Conservation (phyloP, 2,797 vertebrate species). For the Trachops cirrhosus region DNA sequence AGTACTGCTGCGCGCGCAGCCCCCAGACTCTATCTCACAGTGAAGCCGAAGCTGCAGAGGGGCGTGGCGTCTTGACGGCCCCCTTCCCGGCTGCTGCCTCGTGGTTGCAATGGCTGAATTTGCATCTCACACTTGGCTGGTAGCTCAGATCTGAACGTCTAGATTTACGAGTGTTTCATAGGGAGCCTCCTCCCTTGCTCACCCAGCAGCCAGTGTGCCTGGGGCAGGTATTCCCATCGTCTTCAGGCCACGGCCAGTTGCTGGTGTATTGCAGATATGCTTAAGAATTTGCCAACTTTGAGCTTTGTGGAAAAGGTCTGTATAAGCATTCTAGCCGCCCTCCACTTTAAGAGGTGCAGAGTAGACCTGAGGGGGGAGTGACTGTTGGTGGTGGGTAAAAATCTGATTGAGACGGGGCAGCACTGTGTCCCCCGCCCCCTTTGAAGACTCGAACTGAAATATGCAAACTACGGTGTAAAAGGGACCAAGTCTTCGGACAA, state of each 20-base stretch:
- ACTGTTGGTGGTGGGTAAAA: neutral
- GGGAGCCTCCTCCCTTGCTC: no score
- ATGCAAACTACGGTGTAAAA: neutral
- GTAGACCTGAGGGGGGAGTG: neutral
- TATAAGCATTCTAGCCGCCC: neutral
- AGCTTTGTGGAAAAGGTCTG: neutral
- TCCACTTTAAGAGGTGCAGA: neutral
- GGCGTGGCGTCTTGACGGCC: neutral
- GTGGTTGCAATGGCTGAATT: neutral
- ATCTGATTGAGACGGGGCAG: neutral
- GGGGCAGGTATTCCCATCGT: neutral
- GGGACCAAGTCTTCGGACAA: neutral
- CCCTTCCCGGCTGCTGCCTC: neutral
- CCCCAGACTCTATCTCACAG: neutral
- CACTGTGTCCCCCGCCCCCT: no score
- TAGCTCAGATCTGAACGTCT: neutral
- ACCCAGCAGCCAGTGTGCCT: neutral
- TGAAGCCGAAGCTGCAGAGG: neutral
- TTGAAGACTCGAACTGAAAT: neutral
- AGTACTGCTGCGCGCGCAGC: neutral
- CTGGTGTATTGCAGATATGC: neutral
- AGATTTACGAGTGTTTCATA: neutral
- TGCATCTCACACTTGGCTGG: neutral
- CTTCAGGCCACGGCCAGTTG: neutral
- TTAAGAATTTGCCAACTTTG: neutral